A percentile compares a stretch with the other conserved stretches of the same genome.
Conservation (phyloP, 2,113 vertebrate genomes). For the Upupa epops region DNA sequence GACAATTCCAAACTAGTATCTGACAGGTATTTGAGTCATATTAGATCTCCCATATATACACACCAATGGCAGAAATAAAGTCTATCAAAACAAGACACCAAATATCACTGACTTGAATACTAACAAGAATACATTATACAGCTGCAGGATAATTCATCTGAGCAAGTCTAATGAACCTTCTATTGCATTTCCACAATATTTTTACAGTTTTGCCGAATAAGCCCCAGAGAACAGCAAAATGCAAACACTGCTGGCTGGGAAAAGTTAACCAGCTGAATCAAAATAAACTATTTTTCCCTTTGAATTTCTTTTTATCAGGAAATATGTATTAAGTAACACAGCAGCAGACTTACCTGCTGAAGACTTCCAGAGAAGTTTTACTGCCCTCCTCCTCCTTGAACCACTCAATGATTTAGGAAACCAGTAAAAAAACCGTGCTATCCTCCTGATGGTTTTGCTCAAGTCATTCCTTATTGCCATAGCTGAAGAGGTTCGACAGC, state of each 20-base stretch:
- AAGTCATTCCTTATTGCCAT: slow-evolving; percentile 72
- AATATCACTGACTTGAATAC: not conserved
- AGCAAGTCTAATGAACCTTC: not conserved
- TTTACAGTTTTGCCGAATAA: not conserved
- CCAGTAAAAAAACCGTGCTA: slow-evolving; percentile 67
- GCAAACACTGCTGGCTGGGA: not conserved
- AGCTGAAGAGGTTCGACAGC: slow-evolving; percentile 1
- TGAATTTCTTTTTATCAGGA: not conserved
- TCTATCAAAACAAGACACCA: not conserved
- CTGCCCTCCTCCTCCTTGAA: slow-evolving; percentile 56
- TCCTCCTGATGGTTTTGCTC: slow-evolving; percentile 73
- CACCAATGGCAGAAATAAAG: not conserved
- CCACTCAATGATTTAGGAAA: slow-evolving; percentile 68
- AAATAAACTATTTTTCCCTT: not conserved
- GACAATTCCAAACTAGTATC: not conserved
- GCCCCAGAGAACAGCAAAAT: not conserved
- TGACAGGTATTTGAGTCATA: not conserved
- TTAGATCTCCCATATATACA: not conserved
- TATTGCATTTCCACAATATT: not conserved
- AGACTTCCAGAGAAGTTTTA: slow-evolving; percentile 69
- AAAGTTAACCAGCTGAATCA: not conserved
- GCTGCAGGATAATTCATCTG: not conserved
- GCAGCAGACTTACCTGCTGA: slow-evolving; percentile 55
- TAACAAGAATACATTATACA: not conserved
- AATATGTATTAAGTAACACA: not conserved